Evolutionary conservation across 2,888 invertebrate genomes (phyloP).

Genomic region (Drosophila neotestacea): DNA sequence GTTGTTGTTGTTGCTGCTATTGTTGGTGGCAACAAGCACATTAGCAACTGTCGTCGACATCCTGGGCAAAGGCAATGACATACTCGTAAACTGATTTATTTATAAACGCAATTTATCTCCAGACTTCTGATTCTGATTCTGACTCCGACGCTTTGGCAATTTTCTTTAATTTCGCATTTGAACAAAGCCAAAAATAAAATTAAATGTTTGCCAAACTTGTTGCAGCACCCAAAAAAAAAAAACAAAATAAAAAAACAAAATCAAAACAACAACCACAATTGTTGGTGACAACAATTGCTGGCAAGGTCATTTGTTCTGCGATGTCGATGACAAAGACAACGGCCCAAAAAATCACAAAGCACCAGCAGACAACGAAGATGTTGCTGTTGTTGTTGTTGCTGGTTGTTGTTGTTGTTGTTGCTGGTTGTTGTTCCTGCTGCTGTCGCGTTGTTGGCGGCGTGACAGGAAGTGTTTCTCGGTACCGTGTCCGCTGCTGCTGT

Average conservation of each 20-base stretch:
- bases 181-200: conserved; percentile 32
- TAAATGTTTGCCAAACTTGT: conserved; percentile 78
- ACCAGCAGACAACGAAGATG: conserved; percentile 24
- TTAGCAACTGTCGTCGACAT: conserved; percentile 51
- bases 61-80: conserved; percentile 50
- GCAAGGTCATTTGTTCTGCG: conserved; percentile 77
- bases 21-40: conserved; percentile 28
- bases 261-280: conserved; percentile 16
- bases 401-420: conserved; percentile 26
- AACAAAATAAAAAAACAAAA: background rate
- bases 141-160: conserved; percentile 2
- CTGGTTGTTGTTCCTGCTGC: conserved; percentile 28
- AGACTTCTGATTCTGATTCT: conserved; percentile 17
- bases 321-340: conserved; percentile 66
- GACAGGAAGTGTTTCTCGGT: conserved; percentile 70
- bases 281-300: conserved; percentile 21
- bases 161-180: conserved; percentile 58
- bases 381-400: conserved; percentile 25
- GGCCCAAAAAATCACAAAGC: conserved; percentile 37
- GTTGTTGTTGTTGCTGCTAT: background rate
- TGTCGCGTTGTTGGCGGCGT: conserved; percentile 44
- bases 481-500: conserved; percentile 14
- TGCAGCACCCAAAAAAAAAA: conserved; percentile 42
- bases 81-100: conserved; percentile 72
- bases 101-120: conserved; percentile 73